Evolutionary conservation across 1,140 invertebrate genomes (phyloP).

Genomic region (Trinorchestia longiramus): DNA sequence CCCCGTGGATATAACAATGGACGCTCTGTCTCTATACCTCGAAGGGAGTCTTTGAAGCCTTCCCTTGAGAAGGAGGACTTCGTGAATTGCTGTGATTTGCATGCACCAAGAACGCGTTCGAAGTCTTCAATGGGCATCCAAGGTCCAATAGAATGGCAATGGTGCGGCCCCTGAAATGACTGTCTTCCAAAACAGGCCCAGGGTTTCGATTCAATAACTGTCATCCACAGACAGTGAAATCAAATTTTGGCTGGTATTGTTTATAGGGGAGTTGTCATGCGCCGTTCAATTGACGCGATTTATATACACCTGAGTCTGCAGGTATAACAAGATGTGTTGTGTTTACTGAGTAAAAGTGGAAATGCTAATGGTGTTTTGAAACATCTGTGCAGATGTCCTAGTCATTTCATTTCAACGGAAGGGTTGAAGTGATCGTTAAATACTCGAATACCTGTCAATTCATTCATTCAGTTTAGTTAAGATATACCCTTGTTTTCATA

Average conservation of each 20-base stretch:
- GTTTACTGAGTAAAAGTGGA: too few species aligned
- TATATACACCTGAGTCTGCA: too few species aligned
- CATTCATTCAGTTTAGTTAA: too few species aligned
- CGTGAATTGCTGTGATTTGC: conserved; percentile 6
- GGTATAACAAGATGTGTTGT: too few species aligned
- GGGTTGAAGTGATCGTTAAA: too few species aligned
- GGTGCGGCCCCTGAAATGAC: neutral
- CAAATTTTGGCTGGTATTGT: neutral
- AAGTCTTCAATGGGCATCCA: neutral
- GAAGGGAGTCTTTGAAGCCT: neutral
- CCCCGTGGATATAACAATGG: neutral
- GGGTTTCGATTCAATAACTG: neutral
- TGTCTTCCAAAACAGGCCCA: neutral
- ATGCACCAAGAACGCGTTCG: neutral
- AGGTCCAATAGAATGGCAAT: neutral
- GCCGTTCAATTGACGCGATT: neutral
- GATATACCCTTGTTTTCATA: too few species aligned
- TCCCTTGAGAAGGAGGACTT: neutral
- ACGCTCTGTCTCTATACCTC: neutral
- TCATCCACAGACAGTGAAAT: neutral
- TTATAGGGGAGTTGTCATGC: neutral
- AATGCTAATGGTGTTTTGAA: too few species aligned
- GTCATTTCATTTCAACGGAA: too few species aligned
- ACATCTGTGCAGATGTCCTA: too few species aligned
- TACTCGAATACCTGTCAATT: too few species aligned